Conservation (phyloP, 2,888 invertebrate species). For the Carabus problematicus region DNA sequence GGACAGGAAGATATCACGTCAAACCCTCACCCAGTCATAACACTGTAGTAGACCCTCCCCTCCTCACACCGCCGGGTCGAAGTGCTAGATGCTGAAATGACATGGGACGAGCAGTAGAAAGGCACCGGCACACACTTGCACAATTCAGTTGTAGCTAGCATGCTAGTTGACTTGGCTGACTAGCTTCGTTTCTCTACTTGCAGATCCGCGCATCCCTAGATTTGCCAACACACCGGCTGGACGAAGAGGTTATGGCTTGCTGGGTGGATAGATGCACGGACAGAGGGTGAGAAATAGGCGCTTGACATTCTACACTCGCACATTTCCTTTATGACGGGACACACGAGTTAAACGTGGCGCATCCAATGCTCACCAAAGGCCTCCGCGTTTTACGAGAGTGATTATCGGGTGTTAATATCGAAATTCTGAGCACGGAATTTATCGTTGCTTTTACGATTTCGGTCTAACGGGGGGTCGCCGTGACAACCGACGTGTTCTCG, state of each 20-base stretch:
- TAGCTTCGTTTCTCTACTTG: not conserved
- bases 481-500: constrained; percentile 9
- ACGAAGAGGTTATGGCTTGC: no score
- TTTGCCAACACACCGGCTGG: constrained; percentile 9
- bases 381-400: constrained; percentile 24
- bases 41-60: not conserved
- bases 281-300: not conserved
- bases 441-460: constrained; percentile 40
- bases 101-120: constrained; percentile 4
- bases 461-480: not conserved
- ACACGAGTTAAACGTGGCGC: constrained; percentile 16
- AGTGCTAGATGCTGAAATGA: not conserved
- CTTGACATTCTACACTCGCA: constrained; percentile 16
- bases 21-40: constrained; percentile 30
- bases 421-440: constrained; percentile 40
- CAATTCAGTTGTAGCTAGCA: not conserved
- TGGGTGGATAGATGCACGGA: no score
- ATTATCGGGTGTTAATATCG: constrained; percentile 42
- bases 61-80: not conserved
- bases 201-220: constrained; percentile 12
- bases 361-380: constrained; percentile 2
- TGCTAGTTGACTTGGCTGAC: not conserved
- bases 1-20: constrained; percentile 43
- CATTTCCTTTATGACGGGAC: constrained; percentile 26
- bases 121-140: not conserved